Evolutionary conservation across 2,888 invertebrate species (phyloP).

Genomic region (Sphaerophoria rueppellii): DNA sequence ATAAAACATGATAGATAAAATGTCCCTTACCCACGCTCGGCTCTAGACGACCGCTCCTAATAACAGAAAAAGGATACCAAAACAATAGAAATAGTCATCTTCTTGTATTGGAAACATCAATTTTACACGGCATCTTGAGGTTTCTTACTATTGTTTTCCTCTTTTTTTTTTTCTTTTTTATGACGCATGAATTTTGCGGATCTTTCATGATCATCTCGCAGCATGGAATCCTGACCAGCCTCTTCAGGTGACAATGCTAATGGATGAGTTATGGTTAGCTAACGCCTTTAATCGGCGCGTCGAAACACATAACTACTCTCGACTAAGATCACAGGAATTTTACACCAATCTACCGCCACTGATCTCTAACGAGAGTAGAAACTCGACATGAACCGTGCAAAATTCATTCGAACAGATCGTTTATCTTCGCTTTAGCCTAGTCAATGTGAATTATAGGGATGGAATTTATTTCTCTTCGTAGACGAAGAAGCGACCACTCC

Average conservation of each 20-base stretch:
- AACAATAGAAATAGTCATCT: constrained; percentile 9
- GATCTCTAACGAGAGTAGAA: background rate
- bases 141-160: background rate
- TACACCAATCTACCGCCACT: constrained; percentile 47
- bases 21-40: constrained; percentile 4
- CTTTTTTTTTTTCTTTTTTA: background rate
- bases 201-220: constrained; percentile 40
- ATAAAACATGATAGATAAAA: constrained; percentile 18
- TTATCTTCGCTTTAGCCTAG: constrained; percentile 47
- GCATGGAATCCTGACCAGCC: constrained; percentile 20
- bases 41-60: background rate
- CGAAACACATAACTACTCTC: constrained; percentile 25
- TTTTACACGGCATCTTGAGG: constrained; percentile 62
- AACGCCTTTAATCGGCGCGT: constrained; percentile 58
- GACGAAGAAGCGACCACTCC: constrained; percentile 25
- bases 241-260: constrained; percentile 65
- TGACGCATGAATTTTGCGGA: constrained; percentile 34
- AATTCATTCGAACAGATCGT: constrained; percentile 66
- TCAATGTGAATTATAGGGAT: constrained; percentile 15
- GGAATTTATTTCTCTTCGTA: constrained; percentile 12
- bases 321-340: constrained; percentile 59
- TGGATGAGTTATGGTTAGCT: constrained; percentile 70
- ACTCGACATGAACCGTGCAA: constrained; percentile 59
- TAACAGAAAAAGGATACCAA: constrained; percentile 45
- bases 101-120: constrained; percentile 63